Percentiles rank a stretch among this genome's conserved stretches.
Evolutionary conservation across 2,797 vertebrate genomes (phyloP).

Genomic region (Scomberomorus guttatus): DNA sequence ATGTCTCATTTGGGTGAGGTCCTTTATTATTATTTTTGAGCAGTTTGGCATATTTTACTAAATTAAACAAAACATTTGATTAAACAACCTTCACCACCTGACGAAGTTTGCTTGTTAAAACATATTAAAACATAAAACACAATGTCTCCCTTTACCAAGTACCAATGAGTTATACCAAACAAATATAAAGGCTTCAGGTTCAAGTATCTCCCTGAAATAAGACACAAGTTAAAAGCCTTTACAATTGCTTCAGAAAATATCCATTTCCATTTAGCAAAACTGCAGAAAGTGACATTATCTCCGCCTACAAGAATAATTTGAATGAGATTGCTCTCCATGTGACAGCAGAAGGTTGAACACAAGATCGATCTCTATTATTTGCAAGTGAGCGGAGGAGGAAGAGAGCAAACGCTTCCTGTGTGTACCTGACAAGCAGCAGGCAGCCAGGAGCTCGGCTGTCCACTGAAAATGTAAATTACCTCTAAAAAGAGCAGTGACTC

Average conservation of each 20-base stretch:
- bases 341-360: background rate
- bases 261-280: conserved; percentile 1
- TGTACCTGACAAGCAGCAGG: conserved; percentile 24
- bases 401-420: conserved; percentile 9
- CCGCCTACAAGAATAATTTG: conserved; percentile 5
- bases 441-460: conserved; percentile 7
- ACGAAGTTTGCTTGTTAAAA: background rate
- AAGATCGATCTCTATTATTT: conserved; percentile 26
- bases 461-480: conserved; percentile 33
- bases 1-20: background rate
- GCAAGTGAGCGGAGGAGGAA: background rate
- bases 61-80: background rate
- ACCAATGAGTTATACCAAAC: background rate
- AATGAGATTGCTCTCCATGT: conserved; percentile 5
- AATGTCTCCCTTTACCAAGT: background rate
- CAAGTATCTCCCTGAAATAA: background rate
- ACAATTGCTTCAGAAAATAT: conserved; percentile 10
- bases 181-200: background rate
- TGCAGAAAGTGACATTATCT: conserved; percentile 12
- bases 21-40: background rate
- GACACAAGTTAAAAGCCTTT: background rate
- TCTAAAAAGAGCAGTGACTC: conserved; percentile 22
- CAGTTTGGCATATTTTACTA: too few species aligned
- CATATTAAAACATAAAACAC: background rate
- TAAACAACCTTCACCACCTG: background rate